A percentile compares a stretch with the other conserved stretches of the same genome.
Conservation (phyloP, 2,888 invertebrate species). For the Phasia obesa region DNA sequence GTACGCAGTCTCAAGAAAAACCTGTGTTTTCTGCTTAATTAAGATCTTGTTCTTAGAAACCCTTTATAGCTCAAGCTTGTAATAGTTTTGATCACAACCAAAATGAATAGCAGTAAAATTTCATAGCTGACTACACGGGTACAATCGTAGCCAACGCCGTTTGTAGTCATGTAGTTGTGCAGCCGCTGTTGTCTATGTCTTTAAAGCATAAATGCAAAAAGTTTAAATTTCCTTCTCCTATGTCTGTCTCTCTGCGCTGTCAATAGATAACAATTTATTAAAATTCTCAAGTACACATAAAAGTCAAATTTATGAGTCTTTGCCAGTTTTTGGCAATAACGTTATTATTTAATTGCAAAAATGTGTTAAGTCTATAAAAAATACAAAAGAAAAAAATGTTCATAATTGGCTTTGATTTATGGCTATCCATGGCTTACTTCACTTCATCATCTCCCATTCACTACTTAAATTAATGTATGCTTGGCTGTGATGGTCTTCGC, state of each 20-base stretch:
- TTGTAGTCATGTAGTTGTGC: no score
- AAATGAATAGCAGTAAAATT: no score
- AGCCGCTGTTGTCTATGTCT: no score
- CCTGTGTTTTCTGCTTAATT: no score
- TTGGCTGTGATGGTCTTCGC: slow-evolving; percentile 15
- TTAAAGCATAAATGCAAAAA: no score
- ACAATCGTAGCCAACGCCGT: no score
- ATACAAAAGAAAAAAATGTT: slow-evolving; percentile 10
- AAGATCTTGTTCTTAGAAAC: no score
- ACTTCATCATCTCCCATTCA: background rate
- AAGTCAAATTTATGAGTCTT: background rate
- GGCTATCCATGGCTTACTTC: slow-evolving; percentile 24
- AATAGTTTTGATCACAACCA: no score
- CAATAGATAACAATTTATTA: background rate
- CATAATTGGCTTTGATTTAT: slow-evolving; percentile 67
- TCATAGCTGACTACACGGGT: no score
- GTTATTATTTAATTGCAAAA: slow-evolving; percentile 42
- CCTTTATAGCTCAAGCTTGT: no score
- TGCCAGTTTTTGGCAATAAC: slow-evolving; percentile 37
- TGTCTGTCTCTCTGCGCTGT: background rate
- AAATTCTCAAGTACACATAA: background rate
- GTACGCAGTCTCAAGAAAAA: no score
- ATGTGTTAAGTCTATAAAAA: slow-evolving; percentile 63
- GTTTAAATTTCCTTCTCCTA: background rate
- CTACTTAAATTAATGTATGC: slow-evolving; percentile 1